Percentiles rank a stretch among this genome's conserved stretches.
Conservation (phyloP, 2,888 invertebrate genomes). For the Drosophila formosana region DNA sequence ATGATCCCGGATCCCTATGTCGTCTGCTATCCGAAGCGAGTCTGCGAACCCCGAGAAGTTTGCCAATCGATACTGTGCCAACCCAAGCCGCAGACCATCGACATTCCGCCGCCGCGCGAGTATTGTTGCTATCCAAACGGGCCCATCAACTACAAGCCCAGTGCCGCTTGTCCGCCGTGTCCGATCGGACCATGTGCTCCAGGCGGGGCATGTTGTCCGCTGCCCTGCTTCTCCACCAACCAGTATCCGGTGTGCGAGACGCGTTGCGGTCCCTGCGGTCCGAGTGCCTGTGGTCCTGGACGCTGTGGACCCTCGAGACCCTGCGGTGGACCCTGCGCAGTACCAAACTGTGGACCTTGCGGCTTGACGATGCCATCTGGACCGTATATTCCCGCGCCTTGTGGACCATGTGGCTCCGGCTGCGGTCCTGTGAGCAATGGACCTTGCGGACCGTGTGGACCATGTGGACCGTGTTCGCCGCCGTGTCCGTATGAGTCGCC, state of each 20-base stretch:
- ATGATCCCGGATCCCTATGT: slow-evolving; percentile 9
- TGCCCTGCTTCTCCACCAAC: slow-evolving; percentile 1
- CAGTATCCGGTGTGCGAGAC: slow-evolving; percentile 1
- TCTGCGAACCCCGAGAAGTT: background rate
- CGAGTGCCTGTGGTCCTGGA: background rate
- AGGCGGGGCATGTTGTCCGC: background rate
- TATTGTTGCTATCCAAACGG: slow-evolving; percentile 72
- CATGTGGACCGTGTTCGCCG: slow-evolving; percentile 24
- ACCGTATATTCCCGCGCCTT: background rate
- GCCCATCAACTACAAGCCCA: slow-evolving; percentile 39
- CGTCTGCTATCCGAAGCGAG: slow-evolving; percentile 5
- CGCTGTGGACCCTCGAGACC: background rate
- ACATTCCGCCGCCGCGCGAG: slow-evolving; percentile 81
- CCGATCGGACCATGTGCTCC: background rate
- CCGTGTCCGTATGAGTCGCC: slow-evolving; percentile 17
- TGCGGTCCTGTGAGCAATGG: background rate
- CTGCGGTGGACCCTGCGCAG: background rate
- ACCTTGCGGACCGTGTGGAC: slow-evolving; percentile 17
- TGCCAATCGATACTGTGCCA: slow-evolving; percentile 2
- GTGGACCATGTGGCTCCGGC: background rate
- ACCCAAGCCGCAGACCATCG: slow-evolving; percentile 7
- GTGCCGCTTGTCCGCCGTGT: background rate
- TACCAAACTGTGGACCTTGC: background rate
- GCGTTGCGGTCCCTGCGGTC: background rate
- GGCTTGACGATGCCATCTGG: background rate